A percentile compares a stretch with the other conserved stretches of the same genome.
These are phyloP conservation scores for Eupsilia transversa DNA, from an alignment of 2,888 invertebrate species.

Conservation along the genomic window DNA sequence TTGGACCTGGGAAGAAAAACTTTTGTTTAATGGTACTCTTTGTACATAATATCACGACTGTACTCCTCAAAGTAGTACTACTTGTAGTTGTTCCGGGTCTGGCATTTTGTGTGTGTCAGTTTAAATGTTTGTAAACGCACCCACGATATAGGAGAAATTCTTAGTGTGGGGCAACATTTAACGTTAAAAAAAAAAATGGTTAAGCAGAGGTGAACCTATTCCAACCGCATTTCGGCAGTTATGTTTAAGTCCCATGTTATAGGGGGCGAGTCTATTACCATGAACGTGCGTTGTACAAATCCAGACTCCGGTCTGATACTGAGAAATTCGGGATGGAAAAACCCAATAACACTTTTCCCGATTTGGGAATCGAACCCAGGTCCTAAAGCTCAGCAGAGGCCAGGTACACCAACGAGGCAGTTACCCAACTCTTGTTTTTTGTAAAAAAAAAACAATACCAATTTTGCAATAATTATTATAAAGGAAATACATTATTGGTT, in stretches of 20 bases:
- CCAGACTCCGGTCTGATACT: background rate
- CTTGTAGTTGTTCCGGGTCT: too few species aligned
- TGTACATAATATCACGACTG: background rate
- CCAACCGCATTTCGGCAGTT: background rate
- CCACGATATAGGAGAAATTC: too few species aligned
- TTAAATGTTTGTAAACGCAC: too few species aligned
- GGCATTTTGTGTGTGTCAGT: too few species aligned
- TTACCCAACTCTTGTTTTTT: too few species aligned
- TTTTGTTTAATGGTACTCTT: background rate
- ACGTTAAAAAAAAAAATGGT: too few species aligned
- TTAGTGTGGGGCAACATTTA: too few species aligned
- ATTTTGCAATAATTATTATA: too few species aligned
- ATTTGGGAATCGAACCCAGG: background rate
- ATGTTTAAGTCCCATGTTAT: background rate
- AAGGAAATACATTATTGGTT: too few species aligned
- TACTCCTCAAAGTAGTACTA: rapidly evolving
- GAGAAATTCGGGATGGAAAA: background rate
- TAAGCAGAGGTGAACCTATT: background rate
- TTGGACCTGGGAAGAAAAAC: slow-evolving; percentile 26
- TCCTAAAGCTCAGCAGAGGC: background rate
- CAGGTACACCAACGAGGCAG: too few species aligned
- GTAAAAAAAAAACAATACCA: too few species aligned
- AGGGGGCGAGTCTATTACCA: background rate
- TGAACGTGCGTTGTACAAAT: background rate
- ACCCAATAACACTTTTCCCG: background rate